These are phyloP conservation scores for Taphrorychus bicolor DNA, from an alignment of 2,888 invertebrate species.

Conservation along the genomic window DNA sequence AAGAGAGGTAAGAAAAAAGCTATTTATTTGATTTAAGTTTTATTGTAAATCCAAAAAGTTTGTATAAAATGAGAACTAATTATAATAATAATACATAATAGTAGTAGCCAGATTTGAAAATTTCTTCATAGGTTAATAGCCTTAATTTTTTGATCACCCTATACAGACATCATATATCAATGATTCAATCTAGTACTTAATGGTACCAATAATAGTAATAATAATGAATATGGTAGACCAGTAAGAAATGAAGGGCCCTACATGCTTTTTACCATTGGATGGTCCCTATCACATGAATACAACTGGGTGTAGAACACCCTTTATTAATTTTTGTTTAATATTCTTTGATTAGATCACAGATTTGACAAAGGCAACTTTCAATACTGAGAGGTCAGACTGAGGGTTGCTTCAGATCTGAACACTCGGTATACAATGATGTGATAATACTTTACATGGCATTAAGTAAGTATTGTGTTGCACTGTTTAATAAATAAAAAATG, in stretches of 20 bases:
- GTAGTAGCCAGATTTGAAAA: too few relatives aligned
- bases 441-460: background rate
- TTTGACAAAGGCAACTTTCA: conserved; percentile 58
- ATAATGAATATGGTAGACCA: background rate
- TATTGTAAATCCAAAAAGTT: background rate
- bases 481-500: background rate
- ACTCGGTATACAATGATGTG: background rate
- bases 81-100: too few relatives aligned
- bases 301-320: conserved; percentile 7
- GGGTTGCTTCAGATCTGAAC: conserved; percentile 12
- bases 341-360: conserved; percentile 56
- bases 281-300: conserved; percentile 56
- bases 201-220: too few relatives aligned
- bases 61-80: background rate
- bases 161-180: too few relatives aligned
- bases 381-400: background rate
- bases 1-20: background rate
- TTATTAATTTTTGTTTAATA: conserved; percentile 44
- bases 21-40: background rate
- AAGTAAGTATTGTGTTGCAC: background rate
- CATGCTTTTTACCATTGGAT: conserved; percentile 30
- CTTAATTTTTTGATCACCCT: too few relatives aligned
- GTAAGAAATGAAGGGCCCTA: background rate
- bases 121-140: too few relatives aligned
- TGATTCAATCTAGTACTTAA: too few relatives aligned